Evolutionary conservation across 2,797 vertebrate species (phyloP), one percentile per base, ranked within the genome.

Genomic region (Bovichtus variegatus): DNA sequence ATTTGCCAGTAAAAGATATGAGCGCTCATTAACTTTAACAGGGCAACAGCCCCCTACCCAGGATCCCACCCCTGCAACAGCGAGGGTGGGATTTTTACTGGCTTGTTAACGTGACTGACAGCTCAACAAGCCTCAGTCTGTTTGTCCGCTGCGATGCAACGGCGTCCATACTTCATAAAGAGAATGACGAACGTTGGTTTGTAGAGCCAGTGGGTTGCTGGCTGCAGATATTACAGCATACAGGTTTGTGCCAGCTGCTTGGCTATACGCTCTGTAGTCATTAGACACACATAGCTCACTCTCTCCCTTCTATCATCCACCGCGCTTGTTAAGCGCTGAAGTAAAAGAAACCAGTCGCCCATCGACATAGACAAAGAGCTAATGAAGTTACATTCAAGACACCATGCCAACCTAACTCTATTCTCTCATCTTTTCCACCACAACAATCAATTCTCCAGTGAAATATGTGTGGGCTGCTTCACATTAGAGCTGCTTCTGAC

Each of bases 1-100:
- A 92, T 89, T 68, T 93, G 86, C 91, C 91, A 89, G 90, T 93
- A 87, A 92, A 93, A 88, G 87, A 93, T 85, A 91, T 83, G 76
- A 90, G 87, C 61, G 12, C 86, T 92, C 83, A 86, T 93, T 91
- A 92, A 91, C 41, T 91, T 88, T 89, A 92, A 92, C 82, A 59
- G 71, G 85, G 78, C 76, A 89, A 81, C 82, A 82, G 64, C 82
- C 85, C 79, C 87, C 83, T 66, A 6, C 80, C 51, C 51, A 51
- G 77, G 76, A 84, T 82, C 89, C 91, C 87, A 36, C 87, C 91
- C 87, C 91, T 44, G 60, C 82, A 78, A 47, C 81, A 74, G 82
- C 29, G 1, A 88, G 82, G 77, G 81, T 84, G 80, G 76, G 80
- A 73, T 88, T 91, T n/a, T 90, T 87, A 93, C 73, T 92, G 89